Conservation (phyloP, 2,888 invertebrate species). For the Agrochola litura region DNA sequence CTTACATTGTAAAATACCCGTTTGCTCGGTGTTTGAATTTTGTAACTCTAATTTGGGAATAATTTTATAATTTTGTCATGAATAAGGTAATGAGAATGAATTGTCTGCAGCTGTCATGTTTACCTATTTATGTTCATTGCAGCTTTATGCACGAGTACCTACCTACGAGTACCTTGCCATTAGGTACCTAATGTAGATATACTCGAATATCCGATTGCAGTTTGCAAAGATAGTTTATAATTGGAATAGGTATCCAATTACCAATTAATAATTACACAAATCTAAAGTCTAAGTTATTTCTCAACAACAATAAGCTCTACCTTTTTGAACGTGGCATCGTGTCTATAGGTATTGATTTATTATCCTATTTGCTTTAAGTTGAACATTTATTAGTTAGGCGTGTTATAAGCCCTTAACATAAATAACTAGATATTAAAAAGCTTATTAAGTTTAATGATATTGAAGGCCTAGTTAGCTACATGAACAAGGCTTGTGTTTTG, state of each 20-base stretch:
- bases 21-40: constrained; percentile 73
- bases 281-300: constrained; percentile 22
- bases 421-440: constrained; percentile 39
- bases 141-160: constrained; percentile 32
- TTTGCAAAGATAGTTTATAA: constrained; percentile 33
- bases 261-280: constrained; percentile 17
- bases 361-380: constrained; percentile 21
- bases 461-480: constrained; percentile 14
- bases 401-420: constrained; percentile 21
- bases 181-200: constrained; percentile 12
- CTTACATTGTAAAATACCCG: constrained; percentile 83
- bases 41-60: constrained; percentile 72
- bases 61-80: constrained; percentile 71
- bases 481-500: constrained; percentile 23
- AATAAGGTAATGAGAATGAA: constrained; percentile 69
- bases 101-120: constrained; percentile 60
- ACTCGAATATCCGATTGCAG: constrained; percentile 23
- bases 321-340: constrained; percentile 4
- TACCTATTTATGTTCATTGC: constrained; percentile 59
- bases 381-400: constrained; percentile 25
- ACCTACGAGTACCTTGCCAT: constrained; percentile 6
- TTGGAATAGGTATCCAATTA: constrained; percentile 25
- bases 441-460: constrained; percentile 35
- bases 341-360: constrained; percentile 5
- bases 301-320: constrained; percentile 18